phyloP scores from a whole-genome alignment of 2,888 invertebrate species.

The Therioaphis trifolii region DNA sequence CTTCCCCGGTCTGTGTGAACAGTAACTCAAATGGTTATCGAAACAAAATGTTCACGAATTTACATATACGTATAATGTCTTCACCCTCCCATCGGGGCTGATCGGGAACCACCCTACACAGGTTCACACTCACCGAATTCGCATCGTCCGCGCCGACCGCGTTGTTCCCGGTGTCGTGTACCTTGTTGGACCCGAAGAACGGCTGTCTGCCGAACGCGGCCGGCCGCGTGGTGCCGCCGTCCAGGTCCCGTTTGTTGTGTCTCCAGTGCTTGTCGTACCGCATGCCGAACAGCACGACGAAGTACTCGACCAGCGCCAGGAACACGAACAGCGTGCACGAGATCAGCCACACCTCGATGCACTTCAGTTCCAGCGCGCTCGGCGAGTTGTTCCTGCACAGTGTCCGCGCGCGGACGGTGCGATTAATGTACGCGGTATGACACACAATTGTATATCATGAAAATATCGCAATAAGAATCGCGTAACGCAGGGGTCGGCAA shows the following conservation, averaged over 20 bases:
- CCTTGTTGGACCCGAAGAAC: slow-evolving; percentile 68
- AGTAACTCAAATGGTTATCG: too few species aligned
- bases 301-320: slow-evolving; percentile 75
- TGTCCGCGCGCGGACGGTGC: neutral
- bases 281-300: slow-evolving; percentile 76
- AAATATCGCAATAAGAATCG: too few species aligned
- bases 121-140: neutral
- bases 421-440: too few species aligned
- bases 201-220: slow-evolving; percentile 67
- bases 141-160: neutral
- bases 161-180: slow-evolving; percentile 6
- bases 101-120: neutral
- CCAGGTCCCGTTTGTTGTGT: slow-evolving; percentile 67
- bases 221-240: slow-evolving; percentile 59
- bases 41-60: too few species aligned
- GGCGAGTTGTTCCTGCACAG: slow-evolving; percentile 76
- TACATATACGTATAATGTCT: too few species aligned
- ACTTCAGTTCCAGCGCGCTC: slow-evolving; percentile 75
- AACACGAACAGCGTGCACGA: slow-evolving; percentile 77
- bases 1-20: too few species aligned
- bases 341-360: slow-evolving; percentile 77
- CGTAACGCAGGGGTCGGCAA: too few species aligned
- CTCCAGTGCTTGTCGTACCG: slow-evolving; percentile 77
- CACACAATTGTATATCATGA: too few species aligned
- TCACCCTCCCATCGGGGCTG: too few species aligned